These are phyloP conservation scores for Varanus komodoensis DNA, from an alignment of 2,113 vertebrate genomes.

Conservation along the genomic window DNA sequence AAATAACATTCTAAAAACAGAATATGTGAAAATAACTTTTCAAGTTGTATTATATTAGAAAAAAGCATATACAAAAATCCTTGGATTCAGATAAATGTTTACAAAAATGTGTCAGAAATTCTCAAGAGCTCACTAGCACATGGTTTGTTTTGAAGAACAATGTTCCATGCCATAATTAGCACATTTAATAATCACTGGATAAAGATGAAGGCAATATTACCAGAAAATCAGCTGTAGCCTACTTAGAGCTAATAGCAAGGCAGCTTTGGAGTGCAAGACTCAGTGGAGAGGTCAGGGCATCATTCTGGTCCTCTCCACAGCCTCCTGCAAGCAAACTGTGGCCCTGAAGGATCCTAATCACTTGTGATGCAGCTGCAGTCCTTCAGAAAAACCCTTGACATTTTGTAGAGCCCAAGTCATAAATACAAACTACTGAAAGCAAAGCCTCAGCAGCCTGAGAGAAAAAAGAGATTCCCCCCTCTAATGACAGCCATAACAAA, in stretches of 20 bases:
- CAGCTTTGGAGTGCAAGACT: background rate
- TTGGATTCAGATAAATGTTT: no score
- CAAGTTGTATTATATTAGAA: no score
- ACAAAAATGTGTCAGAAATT: no score
- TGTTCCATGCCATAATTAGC: background rate
- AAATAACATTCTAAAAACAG: no score
- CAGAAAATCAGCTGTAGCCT: background rate
- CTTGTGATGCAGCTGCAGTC: background rate
- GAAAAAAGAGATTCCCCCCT: slow-evolving; percentile 17
- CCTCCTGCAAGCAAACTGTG: background rate
- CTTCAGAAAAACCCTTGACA: background rate
- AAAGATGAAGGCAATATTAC: background rate
- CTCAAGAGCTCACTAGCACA: background rate
- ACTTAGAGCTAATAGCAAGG: background rate
- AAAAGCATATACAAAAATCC: no score
- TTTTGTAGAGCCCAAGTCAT: background rate
- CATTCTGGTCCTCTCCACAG: background rate
- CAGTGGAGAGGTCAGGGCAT: background rate
- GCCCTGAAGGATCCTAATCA: background rate
- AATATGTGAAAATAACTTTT: no score
- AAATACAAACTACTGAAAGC: slow-evolving; percentile 22
- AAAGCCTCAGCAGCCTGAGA: background rate
- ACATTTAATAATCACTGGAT: background rate
- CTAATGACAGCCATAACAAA: slow-evolving; percentile 46
- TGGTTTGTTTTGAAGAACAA: background rate